A percentile compares a stretch with the other conserved stretches of the same genome.
Evolutionary conservation across 2,113 vertebrate species (phyloP).

Genomic region (Chlorodrepanis virens): DNA sequence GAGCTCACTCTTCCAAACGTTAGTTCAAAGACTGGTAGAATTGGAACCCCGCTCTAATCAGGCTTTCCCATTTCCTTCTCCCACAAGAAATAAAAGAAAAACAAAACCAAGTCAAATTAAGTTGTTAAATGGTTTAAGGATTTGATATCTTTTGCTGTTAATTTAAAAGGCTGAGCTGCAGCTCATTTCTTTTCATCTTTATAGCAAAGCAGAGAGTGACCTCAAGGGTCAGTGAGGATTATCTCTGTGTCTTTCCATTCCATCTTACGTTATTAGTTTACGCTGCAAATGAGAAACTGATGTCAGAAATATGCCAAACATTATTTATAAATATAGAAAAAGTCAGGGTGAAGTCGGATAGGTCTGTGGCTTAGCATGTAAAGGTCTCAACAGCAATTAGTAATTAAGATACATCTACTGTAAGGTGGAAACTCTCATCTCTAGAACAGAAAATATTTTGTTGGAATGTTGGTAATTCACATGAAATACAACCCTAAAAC

Average conservation of each 20-base stretch:
- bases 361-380: neutral
- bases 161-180: slow-evolving; percentile 52
- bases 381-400: slow-evolving; percentile 33
- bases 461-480: neutral
- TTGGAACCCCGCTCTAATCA: neutral
- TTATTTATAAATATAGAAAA: slow-evolving; percentile 28
- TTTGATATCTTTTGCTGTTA: slow-evolving; percentile 56
- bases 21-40: slow-evolving; percentile 54
- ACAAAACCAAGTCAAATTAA: slow-evolving; percentile 59
- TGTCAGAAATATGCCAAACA: slow-evolving; percentile 21
- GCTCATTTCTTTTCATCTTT: slow-evolving; percentile 65
- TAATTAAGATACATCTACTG: neutral
- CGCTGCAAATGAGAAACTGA: slow-evolving; percentile 47
- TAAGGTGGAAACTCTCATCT: neutral
- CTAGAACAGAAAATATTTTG: neutral
- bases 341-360: neutral
- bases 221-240: slow-evolving; percentile 23
- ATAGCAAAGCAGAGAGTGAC: slow-evolving; percentile 46
- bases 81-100: slow-evolving; percentile 44
- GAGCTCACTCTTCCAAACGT: neutral
- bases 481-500: neutral
- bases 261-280: slow-evolving; percentile 39
- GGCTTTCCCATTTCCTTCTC: slow-evolving; percentile 13
- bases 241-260: slow-evolving; percentile 37
- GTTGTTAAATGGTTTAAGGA: slow-evolving; percentile 60